Conservation (phyloP, 37 sponge, comb jelly and placozoan species). For the Aphrocallistes beatrix region DNA sequence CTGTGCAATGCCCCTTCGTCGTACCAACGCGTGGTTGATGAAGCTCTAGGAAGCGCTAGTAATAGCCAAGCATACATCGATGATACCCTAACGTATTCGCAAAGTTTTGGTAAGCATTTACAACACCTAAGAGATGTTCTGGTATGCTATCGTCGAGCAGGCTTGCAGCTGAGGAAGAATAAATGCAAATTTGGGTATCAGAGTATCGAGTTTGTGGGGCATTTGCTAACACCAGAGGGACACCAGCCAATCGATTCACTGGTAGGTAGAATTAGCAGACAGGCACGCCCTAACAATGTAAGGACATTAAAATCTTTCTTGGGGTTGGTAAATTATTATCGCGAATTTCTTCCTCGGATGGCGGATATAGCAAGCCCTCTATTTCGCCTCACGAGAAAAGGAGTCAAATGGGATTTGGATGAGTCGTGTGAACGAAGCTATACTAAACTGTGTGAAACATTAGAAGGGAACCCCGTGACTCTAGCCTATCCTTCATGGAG, state of each 20-base stretch:
- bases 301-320: neutral
- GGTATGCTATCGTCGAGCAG: neutral
- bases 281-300: neutral
- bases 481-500: neutral
- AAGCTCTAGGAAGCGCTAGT: neutral
- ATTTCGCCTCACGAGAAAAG: neutral
- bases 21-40: neutral
- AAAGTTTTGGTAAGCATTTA: neutral
- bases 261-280: neutral
- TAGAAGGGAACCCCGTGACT: too few species aligned
- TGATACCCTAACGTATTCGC: neutral
- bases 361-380: neutral
- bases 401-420: neutral
- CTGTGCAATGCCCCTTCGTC: neutral
- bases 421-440: neutral
- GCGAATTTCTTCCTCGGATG: neutral
- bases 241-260: neutral
- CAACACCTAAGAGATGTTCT: neutral
- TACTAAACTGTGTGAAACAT: too few species aligned
- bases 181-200: neutral
- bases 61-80: neutral
- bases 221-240: neutral
- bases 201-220: neutral
- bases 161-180: neutral
- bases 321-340: neutral